A percentile compares a stretch with the other conserved stretches of the same genome.
Evolutionary conservation across 2,113 vertebrate genomes (phyloP).

Genomic region (Labeo catla): DNA sequence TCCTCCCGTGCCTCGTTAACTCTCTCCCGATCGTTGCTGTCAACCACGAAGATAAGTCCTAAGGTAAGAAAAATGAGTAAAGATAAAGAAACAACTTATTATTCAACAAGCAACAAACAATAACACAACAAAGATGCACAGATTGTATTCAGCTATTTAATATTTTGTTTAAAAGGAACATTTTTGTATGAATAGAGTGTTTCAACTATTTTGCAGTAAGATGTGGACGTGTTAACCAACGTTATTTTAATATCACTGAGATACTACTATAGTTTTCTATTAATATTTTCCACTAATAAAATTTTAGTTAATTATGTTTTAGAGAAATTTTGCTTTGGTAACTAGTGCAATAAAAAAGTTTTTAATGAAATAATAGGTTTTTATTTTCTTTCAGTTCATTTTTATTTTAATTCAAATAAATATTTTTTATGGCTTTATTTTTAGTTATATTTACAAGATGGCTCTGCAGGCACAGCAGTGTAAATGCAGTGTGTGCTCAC

Average conservation of each 20-base stretch:
- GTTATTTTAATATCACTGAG: background rate
- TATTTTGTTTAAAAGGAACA: background rate
- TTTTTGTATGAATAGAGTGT: background rate
- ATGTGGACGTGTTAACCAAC: background rate
- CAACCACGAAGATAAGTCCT: constrained; percentile 97
- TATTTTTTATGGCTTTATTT: background rate
- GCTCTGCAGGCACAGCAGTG: background rate
- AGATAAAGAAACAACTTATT: background rate
- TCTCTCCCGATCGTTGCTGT: constrained; percentile 95
- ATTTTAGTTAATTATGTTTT: too few relatives aligned
- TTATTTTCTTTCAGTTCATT: background rate
- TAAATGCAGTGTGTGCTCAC: background rate
- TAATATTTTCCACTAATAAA: too few relatives aligned
- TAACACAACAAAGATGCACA: background rate
- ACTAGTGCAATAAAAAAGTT: background rate
- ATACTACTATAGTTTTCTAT: too few relatives aligned
- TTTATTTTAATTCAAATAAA: background rate
- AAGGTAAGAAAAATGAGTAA: constrained; percentile 40
- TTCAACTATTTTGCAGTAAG: background rate
- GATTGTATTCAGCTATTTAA: background rate
- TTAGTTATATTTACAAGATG: background rate
- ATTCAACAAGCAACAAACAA: background rate
- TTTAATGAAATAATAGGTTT: too few relatives aligned
- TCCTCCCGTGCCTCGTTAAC: constrained; percentile 96
- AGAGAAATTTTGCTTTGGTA: too few relatives aligned